phyloP scores from a whole-genome alignment of 1,140 invertebrate genomes.

The Drosophila simulans region DNA sequence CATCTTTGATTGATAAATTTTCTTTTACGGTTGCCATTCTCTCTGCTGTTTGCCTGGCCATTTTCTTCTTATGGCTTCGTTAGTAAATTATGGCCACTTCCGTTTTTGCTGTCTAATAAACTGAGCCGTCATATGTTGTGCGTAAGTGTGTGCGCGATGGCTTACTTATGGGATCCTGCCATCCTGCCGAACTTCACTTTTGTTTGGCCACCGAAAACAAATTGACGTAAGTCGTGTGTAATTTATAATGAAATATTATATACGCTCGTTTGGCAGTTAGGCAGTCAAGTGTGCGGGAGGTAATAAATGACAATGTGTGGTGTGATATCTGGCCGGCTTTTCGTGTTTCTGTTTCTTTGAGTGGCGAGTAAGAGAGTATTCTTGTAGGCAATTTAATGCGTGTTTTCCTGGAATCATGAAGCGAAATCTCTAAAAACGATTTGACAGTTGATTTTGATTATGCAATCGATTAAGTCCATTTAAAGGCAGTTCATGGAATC shows the following conservation, averaged over 20 bases:
- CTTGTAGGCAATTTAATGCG: conserved; percentile 28
- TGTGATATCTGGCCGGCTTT: conserved; percentile 34
- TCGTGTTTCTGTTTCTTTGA: neutral
- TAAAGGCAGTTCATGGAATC: conserved; percentile 4
- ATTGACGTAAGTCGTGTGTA: conserved; percentile 83
- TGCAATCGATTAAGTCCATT: conserved; percentile 35
- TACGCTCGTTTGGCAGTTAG: conserved; percentile 75
- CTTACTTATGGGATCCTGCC: conserved; percentile 66
- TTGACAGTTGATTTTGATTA: conserved; percentile 44
- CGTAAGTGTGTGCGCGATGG: conserved; percentile 61
- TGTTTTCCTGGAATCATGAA: conserved; percentile 19
- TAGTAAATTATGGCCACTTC: conserved; percentile 83
- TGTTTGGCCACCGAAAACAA: conserved; percentile 73
- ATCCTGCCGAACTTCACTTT: conserved; percentile 57
- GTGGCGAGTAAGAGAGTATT: conserved; percentile 6
- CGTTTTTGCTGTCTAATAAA: conserved; percentile 81
- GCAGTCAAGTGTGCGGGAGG: conserved; percentile 76
- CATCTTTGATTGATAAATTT: conserved; percentile 79
- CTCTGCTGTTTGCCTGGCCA: conserved; percentile 39
- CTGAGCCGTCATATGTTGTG: conserved; percentile 64
- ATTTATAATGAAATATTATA: conserved; percentile 84
- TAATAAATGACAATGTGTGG: conserved; percentile 75
- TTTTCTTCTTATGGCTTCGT: conserved; percentile 74
- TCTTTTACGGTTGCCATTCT: conserved; percentile 44
- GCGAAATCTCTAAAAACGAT: conserved; percentile 19